Percentiles rank a stretch among this genome's conserved stretches.
Evolutionary conservation across 2,797 vertebrate genomes (phyloP).

Genomic region (Pachyuromys duprasi): DNA sequence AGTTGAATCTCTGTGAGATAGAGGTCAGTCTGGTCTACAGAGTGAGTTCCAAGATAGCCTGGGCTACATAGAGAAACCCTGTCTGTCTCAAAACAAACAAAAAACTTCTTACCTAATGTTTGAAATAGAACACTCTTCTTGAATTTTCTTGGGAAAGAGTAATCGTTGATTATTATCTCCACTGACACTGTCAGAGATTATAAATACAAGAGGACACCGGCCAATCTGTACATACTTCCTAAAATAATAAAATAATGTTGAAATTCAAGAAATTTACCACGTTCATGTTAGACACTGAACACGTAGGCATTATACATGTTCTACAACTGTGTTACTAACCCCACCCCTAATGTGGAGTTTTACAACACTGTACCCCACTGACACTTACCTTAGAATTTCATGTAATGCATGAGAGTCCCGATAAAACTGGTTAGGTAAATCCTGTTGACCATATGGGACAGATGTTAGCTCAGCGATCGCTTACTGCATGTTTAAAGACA

Average conservation of each 20-base stretch:
- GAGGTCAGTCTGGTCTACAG: not conserved
- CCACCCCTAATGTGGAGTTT: not conserved
- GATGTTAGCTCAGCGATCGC: conserved; percentile 53
- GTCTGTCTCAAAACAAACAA: not conserved
- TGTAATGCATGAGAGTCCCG: conserved; percentile 93
- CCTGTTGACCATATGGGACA: conserved; percentile 87
- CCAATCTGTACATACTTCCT: conserved; percentile 92
- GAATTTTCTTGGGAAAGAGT: conserved; percentile 92
- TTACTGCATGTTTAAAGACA: conserved; percentile 3
- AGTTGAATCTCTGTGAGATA: not conserved
- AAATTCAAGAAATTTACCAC: not conserved
- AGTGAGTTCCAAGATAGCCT: not conserved
- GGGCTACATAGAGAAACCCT: not conserved
- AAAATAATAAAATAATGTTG: conserved; percentile 57
- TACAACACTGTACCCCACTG: not conserved
- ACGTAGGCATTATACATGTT: not conserved
- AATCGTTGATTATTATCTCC: conserved; percentile 91
- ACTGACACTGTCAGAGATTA: conserved; percentile 94
- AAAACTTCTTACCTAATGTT: conserved; percentile 90
- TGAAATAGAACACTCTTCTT: conserved; percentile 91
- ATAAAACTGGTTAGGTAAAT: conserved; percentile 98
- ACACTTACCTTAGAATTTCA: conserved; percentile 93
- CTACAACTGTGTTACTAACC: not conserved
- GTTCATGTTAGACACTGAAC: not conserved
- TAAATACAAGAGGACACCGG: conserved; percentile 93